These are phyloP conservation scores for Nettapus auritus DNA, from an alignment of 2,113 vertebrate species.

Conservation along the genomic window DNA sequence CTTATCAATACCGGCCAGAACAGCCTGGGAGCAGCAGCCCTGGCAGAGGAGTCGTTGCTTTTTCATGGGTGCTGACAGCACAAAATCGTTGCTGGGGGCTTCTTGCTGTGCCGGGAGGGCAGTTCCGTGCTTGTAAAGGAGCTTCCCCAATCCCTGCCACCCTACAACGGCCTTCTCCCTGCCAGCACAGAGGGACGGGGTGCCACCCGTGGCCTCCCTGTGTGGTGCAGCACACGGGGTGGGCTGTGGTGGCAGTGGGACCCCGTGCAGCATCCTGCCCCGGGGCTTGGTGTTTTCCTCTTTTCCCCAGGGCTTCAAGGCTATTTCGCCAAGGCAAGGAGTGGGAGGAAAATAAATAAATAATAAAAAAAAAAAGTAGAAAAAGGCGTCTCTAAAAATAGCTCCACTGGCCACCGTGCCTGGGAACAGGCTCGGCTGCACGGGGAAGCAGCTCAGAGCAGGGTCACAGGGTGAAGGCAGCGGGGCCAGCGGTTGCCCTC, in stretches of 20 bases:
- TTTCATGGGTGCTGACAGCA: rapidly evolving
- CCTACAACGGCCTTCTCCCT: too few relatives aligned
- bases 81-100: neutral
- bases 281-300: neutral
- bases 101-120: too few relatives aligned
- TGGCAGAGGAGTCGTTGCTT: neutral
- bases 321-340: neutral
- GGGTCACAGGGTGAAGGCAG: neutral
- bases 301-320: neutral
- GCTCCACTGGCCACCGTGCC: neutral
- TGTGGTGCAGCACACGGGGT: too few relatives aligned
- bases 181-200: too few relatives aligned
- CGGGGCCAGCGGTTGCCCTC: neutral
- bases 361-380: neutral
- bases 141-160: too few relatives aligned
- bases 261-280: neutral
- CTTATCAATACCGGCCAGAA: neutral
- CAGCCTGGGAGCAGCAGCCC: rapidly evolving
- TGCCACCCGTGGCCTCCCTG: too few relatives aligned
- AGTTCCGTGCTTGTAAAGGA: too few relatives aligned
- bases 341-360: too few relatives aligned
- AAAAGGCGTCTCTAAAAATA: conserved; percentile 31
- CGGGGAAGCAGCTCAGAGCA: neutral
- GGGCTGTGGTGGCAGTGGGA: too few relatives aligned
- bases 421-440: neutral